Base-by-base conservation (phyloP, 2,113 vertebrate species). In the Verasper variegatus region DNA sequence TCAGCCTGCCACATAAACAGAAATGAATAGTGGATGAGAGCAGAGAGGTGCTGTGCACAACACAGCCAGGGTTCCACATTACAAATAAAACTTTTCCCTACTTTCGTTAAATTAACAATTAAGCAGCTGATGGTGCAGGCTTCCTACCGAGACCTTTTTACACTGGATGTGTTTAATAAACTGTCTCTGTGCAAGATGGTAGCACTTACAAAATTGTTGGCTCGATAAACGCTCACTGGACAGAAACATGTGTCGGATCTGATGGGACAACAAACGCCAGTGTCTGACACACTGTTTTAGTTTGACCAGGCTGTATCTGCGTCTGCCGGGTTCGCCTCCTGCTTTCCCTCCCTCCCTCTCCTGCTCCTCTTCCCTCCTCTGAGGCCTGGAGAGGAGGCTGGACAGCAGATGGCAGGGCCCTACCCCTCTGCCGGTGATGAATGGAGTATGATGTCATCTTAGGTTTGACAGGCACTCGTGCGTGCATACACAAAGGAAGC, bases 401-500 rank as follows among this genome's bases (percentile, higher is more conserved):
- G 89, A 87, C 94, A 96, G 95, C 97, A 98, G 97, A 98, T 98
- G 97, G 96, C 94, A 93, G 93, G 91, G 94, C 88, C 93, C 89
- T 93, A 92, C 95, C 89, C 94, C 94, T 94, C 92, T 92, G 93
- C 90, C 89, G 88, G 84, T 97, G 96, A 98, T 97, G 94, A 96
- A 97, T 97, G 95, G 94, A 94, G 94, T 95, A 96, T 98, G 97
- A 99, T 98, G 96, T 98, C 97, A 98, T 97, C 95, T 95, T 81
- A 91, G 90, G 95, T 94, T 95, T 91, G 91, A 92, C 89, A 91
- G 89, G 86, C 86, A 70, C 68, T 82, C 77, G 81, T 86, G 86
- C 92, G 63, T 89, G 87, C 94, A 81, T 94, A 93, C 95, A 96
- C 95, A 95, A 93, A 96, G 95, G 93, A 95, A 96, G 92, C 68